phyloP scores from a whole-genome alignment of 2,113 vertebrate species.

The Microcebus griseorufus region DNA sequence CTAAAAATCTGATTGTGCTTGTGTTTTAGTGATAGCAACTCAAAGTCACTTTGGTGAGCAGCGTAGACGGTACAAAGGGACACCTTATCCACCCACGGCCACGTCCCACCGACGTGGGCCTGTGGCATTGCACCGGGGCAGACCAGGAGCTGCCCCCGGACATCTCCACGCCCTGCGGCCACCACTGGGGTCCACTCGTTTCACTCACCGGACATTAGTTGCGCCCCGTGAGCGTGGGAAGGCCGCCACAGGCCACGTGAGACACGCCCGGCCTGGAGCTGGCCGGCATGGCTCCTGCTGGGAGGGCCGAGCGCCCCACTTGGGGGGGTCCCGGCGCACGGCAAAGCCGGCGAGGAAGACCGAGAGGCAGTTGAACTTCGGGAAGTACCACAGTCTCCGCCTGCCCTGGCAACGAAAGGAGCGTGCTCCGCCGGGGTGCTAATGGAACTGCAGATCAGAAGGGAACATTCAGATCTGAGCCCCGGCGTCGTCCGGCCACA shows the following conservation, averaged over 20 bases:
- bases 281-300: accelerated
- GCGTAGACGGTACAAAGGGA: accelerated
- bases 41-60: not conserved
- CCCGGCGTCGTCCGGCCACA: not conserved
- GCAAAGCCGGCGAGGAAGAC: not conserved
- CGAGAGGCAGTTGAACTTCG: not conserved
- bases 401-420: not conserved
- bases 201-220: accelerated
- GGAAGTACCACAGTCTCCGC: accelerated
- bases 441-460: accelerated
- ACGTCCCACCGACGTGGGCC: accelerated
- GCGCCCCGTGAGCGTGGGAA: accelerated
- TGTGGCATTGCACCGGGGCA: accelerated
- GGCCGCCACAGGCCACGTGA: accelerated
- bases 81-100: accelerated
- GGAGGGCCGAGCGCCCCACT: accelerated
- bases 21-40: not conserved
- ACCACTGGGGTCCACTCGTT: accelerated
- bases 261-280: accelerated
- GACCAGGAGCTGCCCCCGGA: accelerated
- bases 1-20: not conserved
- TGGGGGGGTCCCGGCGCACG: accelerated
- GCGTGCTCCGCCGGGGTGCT: accelerated
- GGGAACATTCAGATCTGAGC: accelerated
- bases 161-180: accelerated